Percentiles rank a stretch among this genome's conserved stretches.
These are phyloP conservation scores for Eupsilia transversa DNA, from an alignment of 2,888 invertebrate genomes.

Conservation along the genomic window DNA sequence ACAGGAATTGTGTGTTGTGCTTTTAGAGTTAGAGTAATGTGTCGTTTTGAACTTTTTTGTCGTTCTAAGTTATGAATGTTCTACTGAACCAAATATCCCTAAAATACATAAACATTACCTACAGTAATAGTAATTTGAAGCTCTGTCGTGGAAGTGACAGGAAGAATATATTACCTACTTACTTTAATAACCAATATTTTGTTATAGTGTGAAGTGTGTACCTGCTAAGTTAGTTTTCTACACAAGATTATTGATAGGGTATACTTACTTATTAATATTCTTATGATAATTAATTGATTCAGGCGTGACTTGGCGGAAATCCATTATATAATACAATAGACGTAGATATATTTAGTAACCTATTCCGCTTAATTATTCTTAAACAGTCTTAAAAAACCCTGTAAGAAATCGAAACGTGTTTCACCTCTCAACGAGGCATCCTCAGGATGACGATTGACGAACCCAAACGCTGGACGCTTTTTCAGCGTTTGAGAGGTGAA, in stretches of 20 bases:
- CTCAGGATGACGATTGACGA: too few species aligned
- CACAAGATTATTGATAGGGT: background rate
- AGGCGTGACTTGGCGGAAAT: too few species aligned
- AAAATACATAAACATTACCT: conserved; percentile 1
- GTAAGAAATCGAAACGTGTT: too few species aligned
- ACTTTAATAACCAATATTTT: background rate
- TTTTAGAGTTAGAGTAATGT: background rate
- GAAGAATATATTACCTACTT: background rate
- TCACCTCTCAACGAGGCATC: too few species aligned
- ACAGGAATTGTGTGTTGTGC: background rate
- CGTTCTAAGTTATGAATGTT: background rate
- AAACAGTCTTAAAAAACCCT: too few species aligned
- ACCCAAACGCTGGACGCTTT: too few species aligned
- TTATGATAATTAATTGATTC: too few species aligned
- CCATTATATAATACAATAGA: too few species aligned
- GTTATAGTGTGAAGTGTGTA: background rate
- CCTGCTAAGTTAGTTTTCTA: background rate
- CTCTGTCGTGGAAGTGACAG: background rate
- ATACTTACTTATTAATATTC: too few species aligned
- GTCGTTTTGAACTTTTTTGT: background rate
- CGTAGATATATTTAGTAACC: too few species aligned
- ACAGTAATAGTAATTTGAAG: background rate
- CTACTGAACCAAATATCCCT: background rate
- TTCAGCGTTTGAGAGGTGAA: too few species aligned
- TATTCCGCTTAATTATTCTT: too few species aligned